Base-by-base conservation (phyloP, 2,888 invertebrate species). In the Cheilosia pagana region DNA sequence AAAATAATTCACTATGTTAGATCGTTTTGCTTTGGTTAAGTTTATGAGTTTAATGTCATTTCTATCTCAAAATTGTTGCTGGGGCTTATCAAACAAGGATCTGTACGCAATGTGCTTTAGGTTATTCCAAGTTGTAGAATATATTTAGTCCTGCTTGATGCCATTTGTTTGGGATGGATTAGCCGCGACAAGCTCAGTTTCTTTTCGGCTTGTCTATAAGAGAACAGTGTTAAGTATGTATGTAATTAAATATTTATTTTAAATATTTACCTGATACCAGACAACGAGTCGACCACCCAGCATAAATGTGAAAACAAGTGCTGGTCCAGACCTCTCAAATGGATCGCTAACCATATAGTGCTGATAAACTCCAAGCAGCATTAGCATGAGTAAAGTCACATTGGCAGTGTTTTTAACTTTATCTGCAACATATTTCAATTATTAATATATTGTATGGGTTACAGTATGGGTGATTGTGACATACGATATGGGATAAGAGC, bases 271-370 rank as follows among this genome's bases (percentile, higher is more conserved):
- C 89, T 91, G 92, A 88, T 92, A 94, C 94, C 94, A 98, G 83
- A 98, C 97, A 23, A 98, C 97, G 86, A 98, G 93, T 87, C 98
- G 94, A 83, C 98, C 98, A 87, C 95, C 95, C 57, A 98, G 93
- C 97, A 98, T 97, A 91, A 98, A 97, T 91, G 97, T 96, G 92
- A 98, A 98, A 87, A 97, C 97, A 90, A 98, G 92, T 72, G 97
- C 96, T 0, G 97, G 97, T 14, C 97, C 98, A 68, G 96, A 96
- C 88, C 98, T 94, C 91, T 98, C 98, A 91, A 98, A 96, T 87
- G 97, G 97, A 91, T 98, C 98, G 67, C 96, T 96, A 39, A 98
- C 96, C 95, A 97, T 96, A 89, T 96, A 95, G 91, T 98, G 98
- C 14, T 98, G 98, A 92, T 98, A 98, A 71, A 98, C 96, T 41